Base-by-base conservation (phyloP, 2,113 vertebrate species). In the Lamprotornis superbus region DNA sequence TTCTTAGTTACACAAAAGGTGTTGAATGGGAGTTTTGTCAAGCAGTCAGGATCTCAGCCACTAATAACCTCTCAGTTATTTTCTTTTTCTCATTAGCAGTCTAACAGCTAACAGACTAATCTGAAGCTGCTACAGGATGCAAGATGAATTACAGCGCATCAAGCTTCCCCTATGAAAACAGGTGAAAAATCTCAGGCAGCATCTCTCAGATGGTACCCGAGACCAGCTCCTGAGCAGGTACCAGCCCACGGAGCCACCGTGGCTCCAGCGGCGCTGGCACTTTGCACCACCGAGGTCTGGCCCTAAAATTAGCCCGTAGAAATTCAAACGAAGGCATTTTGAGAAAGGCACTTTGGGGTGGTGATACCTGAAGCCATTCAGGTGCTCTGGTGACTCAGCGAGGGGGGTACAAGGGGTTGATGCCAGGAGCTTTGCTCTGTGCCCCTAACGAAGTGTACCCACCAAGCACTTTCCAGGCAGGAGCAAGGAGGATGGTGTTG, bases 1-100 rank as follows among this genome's bases (percentile, higher is more conserved):
- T 91, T 92, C 74, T 96, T 81, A 71, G 60, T 93, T 68, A 89
- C 77, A 95, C 82, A 88, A 93, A 90, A 93, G 85, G 79, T 87
- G 76, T 87, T 95, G 93, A 96, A 94, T 71, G 52, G 64, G 85
- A 97, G 83, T 95, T 97, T 89, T 97, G 95, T 94, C 83, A 65
- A 83, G 83, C 76, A 88, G 92, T 84, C 95, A 68, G 88, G 94
- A 88, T 92, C 83, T 85, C 87, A 71, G 83, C 85, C 76, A 84
- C 87, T 94, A 91, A 95, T 94, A 92, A 92, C 65, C 87, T 89
- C 85, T 70, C 80, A 25, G 61, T 90, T 84, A 94, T 95, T 96
- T 95, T 95, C 87, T 79, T 91, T 95, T 94, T 90, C 89, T 94
- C 91, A 91, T 73, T 92, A 95, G 85, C 83, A 92, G 65, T 74